Evolutionary conservation across 2,113 vertebrate species (phyloP).

Genomic region (Acrocephalus kingi): DNA sequence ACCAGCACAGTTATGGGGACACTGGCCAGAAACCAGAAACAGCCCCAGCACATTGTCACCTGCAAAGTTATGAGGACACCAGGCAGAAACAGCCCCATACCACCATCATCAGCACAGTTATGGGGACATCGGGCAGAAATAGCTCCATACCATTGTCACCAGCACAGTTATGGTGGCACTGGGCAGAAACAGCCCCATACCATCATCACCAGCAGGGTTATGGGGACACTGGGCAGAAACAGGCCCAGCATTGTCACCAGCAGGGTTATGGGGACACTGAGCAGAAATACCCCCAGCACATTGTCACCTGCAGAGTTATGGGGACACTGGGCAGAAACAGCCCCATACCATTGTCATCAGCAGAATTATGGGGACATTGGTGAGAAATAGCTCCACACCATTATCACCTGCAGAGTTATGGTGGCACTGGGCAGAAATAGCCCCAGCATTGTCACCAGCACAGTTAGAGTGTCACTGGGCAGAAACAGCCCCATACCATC

Average conservation of each 20-base stretch:
- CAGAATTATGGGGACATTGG: not conserved
- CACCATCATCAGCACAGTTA: not conserved
- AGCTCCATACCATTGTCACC: not conserved
- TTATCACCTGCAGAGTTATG: not conserved
- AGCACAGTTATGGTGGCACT: not conserved
- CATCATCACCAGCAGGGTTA: not conserved
- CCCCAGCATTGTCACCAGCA: not conserved
- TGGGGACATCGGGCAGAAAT: not conserved
- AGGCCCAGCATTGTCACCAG: not conserved
- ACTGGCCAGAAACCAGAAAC: not conserved
- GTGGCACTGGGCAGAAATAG: not conserved
- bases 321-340: accelerated
- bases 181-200: not conserved
- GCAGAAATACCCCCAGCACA: too few species aligned
- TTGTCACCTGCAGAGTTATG: not conserved
- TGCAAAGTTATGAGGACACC: not conserved
- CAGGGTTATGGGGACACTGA: not conserved
- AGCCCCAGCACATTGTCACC: not conserved
- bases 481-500: not conserved
- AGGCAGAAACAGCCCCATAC: not conserved
- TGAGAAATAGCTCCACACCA: not conserved
- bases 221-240: not conserved
- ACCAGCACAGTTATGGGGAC: not conserved
- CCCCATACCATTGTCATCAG: not conserved
- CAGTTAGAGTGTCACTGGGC: not conserved